Evolutionary conservation across 2,797 vertebrate species (phyloP), one percentile per base, ranked within the genome.

Genomic region (Balearica regulorum): DNA sequence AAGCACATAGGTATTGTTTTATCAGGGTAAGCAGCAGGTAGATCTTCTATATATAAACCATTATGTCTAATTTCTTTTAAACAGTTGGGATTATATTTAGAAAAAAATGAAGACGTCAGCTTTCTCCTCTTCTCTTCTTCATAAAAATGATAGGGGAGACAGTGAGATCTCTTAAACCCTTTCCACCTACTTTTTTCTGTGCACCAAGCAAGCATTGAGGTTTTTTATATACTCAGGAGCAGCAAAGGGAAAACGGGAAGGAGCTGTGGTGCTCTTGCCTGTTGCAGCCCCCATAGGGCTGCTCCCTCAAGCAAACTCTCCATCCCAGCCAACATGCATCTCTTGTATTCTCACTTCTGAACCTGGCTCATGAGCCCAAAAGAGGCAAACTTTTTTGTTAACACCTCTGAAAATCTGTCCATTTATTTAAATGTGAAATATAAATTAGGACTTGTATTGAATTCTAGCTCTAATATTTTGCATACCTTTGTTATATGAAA

Each of bases 341-440:
- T 39, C 46, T 66, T 6, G 1, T 41, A 51, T 76, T 83, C 58
- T 44, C 16, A 28, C 25, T 46, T 48, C 43, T 79, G 46, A 91
- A 72, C 46, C 20, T 3, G 0, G 7, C 51, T 90, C 25, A 7
- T 7, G 37, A 96, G 25, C 41, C 64, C 37, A 33, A 92, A 85
- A 81, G 57, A 87, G 39, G 44, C 41, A 81, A 95, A 91, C 33
- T 54, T 92, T 87, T 65, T 25, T 2, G 1, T 83, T 78, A 89
- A n/a, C 49, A 6, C 46, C 86, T 92, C 84, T 75, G 65, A 95
- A 92, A 88, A 93, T 54, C 69, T 76, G 65, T 10, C 19, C 89
- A 41, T 94, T 95, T 96, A 69, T 89, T 96, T 94, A 83, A 94
- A 96, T 78, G 43, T 61, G 84, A 88, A 91, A 77, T 68, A 89